Evolutionary conservation across 2,113 vertebrate genomes (phyloP), one percentile per base, ranked within the genome.

Genomic region (Chaenocephalus aceratus): DNA sequence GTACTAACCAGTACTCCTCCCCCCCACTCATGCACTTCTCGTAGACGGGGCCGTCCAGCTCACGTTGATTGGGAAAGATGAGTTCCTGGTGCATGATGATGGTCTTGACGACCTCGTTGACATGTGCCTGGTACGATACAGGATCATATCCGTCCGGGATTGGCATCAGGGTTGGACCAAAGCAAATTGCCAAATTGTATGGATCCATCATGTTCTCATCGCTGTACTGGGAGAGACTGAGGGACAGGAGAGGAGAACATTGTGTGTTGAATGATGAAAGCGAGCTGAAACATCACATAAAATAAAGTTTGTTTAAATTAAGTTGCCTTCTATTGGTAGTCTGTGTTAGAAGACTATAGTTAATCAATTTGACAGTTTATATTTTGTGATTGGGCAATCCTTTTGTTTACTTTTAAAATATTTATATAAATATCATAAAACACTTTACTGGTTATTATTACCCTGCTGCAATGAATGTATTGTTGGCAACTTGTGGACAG

Each of bases 161-260:
- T 86, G 97, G 97, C 97, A 99, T 98, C 93, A 99, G 93, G 4
- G 97, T 98, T 53, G 97, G 97, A 63, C 97, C 97, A 0, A 99
- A 99, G 95, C 97, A 99, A 93, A 99, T 98, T 77, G 97, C 97
- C 88, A 99, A 83, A 94, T 99, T 99, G 94, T 98, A 99, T 62
- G 97, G 95, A 84, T 99, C 97, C 97, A 99, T 99, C 97, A 99
- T 99, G 94, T 99, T 99, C 91, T 99, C 97, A 49, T 99, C 97
- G 0, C 97, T 99, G 89, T 98, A 99, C 93, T 99, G 97, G 0
- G 97, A 99, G 74, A 99, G 87, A 94, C 97, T 99, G 86, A 15
- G 36, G 21, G 46, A 77, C 11, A 57, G 34, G n/a, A 74, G 14
- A 75, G 15, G 15, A 10, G 14, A 49, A 30, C 14, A 44, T 61